Evolutionary conservation across 2,888 invertebrate genomes (phyloP), one percentile per base, ranked within the genome.

Genomic region (Venusia cambrica): DNA sequence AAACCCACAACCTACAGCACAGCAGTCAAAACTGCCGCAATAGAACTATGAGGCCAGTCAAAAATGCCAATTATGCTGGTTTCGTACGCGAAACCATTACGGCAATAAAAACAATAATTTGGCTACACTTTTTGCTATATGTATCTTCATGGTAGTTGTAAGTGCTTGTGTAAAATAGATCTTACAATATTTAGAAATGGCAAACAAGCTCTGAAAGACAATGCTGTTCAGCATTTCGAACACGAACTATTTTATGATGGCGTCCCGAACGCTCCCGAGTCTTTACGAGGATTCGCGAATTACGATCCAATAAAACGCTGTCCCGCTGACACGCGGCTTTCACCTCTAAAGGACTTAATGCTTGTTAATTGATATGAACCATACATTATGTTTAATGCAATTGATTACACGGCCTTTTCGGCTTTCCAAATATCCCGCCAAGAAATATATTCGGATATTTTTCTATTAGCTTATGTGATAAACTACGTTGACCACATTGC

Each of bases 211-310:
- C 40, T 52, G 48, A 42, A 54, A 55, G 57, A 63, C 66, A 68
- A 64, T 60, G 56, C 54, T 54, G 55, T 49, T 55, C 48, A 51
- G 46, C 51, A 60, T 59, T 71, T 69, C 54, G 59, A 64, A 65
- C 58, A 48, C 54, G 52, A 62, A 63, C 68, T 76, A 75, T 72
- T 73, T 73, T 68, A 71, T 73, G 65, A 73, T 67, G 67, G 66
- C 65, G 67, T 61, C 67, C 61, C 61, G 67, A 70, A 55, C 58
- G 45, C 49, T 45, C 48, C 55, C 60, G 64, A 63, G 52, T 57
- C 59, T 75, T 75, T 71, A 75, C 71, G 73, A 67, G 55, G 48
- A 65, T 64, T 69, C 57, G 69, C 73, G 63, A 78, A 69, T 76
- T 75, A 75, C 59, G 70, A 67, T 61, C 59, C 61, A 55, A 70